A percentile compares a stretch with the other conserved stretches of the same genome.
Evolutionary conservation across 2,113 vertebrate species (phyloP).

Genomic region (Oryzias woworae): DNA sequence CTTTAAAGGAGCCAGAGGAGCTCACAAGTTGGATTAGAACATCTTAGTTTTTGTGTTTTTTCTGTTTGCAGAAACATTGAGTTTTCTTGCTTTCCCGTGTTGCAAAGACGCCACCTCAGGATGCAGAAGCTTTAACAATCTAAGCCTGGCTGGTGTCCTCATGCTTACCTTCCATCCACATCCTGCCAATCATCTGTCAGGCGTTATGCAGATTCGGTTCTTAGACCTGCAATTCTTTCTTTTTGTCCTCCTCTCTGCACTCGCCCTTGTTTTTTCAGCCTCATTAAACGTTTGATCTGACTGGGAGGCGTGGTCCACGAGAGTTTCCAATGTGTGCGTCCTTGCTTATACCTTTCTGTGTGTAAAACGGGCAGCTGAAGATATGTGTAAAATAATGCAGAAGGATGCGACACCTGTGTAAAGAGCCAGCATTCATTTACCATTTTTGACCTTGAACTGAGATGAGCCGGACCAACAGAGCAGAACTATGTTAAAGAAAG

Average conservation of each 20-base stretch:
- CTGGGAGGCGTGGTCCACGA: slow-evolving; percentile 40
- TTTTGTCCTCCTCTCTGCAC: not conserved
- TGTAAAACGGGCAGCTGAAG: slow-evolving; percentile 19
- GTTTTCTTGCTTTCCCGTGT: slow-evolving; percentile 1
- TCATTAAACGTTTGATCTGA: slow-evolving; percentile 64
- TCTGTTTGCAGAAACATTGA: not conserved
- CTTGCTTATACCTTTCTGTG: slow-evolving; percentile 1
- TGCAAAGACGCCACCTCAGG: slow-evolving; percentile 20
- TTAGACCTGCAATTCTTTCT: slow-evolving; percentile 42
- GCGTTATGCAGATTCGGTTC: slow-evolving; percentile 70
- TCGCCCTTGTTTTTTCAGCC: slow-evolving; percentile 28
- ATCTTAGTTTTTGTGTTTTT: no score
- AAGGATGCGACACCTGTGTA: slow-evolving; percentile 29
- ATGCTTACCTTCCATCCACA: slow-evolving; percentile 43
- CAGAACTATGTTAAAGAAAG: slow-evolving; percentile 8
- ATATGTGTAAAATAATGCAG: slow-evolving; percentile 42
- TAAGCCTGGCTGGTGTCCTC: slow-evolving; percentile 8
- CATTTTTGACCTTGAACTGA: slow-evolving; percentile 56
- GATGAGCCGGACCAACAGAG: slow-evolving; percentile 1
- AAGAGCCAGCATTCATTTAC: slow-evolving; percentile 38
- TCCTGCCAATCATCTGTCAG: slow-evolving; percentile 75
- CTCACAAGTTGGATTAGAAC: no score
- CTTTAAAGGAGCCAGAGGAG: no score
- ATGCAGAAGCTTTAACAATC: slow-evolving; percentile 58
- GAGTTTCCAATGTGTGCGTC: not conserved